Evolutionary conservation across 2,888 invertebrate genomes (phyloP), one percentile per base, ranked within the genome.

Genomic region (Xylophagus ater): DNA sequence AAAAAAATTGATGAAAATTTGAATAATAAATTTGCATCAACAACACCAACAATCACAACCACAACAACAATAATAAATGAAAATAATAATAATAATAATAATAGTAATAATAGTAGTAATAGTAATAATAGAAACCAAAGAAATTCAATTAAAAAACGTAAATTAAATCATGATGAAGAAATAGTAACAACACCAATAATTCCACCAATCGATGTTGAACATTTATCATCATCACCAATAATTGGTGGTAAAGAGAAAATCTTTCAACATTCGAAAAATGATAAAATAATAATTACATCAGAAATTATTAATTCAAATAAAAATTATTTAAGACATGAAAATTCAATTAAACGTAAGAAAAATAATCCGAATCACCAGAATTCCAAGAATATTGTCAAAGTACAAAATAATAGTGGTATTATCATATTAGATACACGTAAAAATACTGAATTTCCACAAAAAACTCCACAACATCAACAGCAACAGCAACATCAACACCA

Each of bases 1-100:
- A 32, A 30, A 44, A 44, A 38, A 44, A 35, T 33, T 32, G 41
- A 44, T 37, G 37, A 33, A 24, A 45, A 40, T 42, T 37, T 37
- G 37, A 42, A 32, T 35, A 35, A 41, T 18, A 14, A 13, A 20
- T 38, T 25, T 34, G 15, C 35, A 35, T 10, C 42, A 31, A 31
- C 18, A n/a, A 38, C 30, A 23, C 38, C 15, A 17, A 34, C 18
- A 6, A 26, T 4, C 13, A 35, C 24, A 23, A 23, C 15, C n/a
- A 34, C 17, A 35, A 31, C 9, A 36, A 33, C 13, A 26, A 40
- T 20, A 28, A 33, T 38, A 15, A 33, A 31, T 19, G 26, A 18
- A 12, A 37, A 37, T 37, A 17, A 23, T 12, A 7, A 38, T 38
- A 20, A 20, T 26, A 20, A 32, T 3, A 21, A 32, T 32, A 20